Conservation (phyloP, 1,140 invertebrate genomes). For the Musca domestica region DNA sequence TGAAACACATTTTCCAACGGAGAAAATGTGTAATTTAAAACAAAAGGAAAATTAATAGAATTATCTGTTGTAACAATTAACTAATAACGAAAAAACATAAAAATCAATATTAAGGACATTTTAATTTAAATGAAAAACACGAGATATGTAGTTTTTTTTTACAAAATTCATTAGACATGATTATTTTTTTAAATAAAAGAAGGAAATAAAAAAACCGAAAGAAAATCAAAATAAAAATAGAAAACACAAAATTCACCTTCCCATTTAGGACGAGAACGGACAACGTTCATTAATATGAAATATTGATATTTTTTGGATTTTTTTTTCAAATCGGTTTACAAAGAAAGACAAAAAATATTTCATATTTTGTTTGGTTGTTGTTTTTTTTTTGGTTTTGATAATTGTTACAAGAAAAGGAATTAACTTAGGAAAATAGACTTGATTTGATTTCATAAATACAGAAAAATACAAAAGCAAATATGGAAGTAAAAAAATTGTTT, state of each 20-base stretch:
- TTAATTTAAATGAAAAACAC: neutral
- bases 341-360: conserved; percentile 6
- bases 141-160: conserved; percentile 6
- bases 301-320: conserved; percentile 11
- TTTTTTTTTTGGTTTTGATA: no score
- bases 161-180: conserved; percentile 8
- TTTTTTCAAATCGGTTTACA: neutral
- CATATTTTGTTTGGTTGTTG: neutral
- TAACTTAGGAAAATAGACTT: conserved; percentile 10
- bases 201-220: neutral
- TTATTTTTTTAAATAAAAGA: neutral
- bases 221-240: no score
- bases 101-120: neutral
- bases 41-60: neutral
- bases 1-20: conserved; percentile 6
- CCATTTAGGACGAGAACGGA: conserved; percentile 13
- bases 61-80: neutral
- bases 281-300: conserved; percentile 13
- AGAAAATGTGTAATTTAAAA: conserved; percentile 8
- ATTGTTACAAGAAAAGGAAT: conserved; percentile 17
- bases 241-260: conserved; percentile 12
- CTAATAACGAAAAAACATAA: neutral
- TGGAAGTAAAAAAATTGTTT: neutral
- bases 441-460: no score
- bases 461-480: conserved; percentile 1